These are phyloP conservation scores for Polymixis lichenea DNA, from an alignment of 2,888 invertebrate genomes.

Conservation along the genomic window DNA sequence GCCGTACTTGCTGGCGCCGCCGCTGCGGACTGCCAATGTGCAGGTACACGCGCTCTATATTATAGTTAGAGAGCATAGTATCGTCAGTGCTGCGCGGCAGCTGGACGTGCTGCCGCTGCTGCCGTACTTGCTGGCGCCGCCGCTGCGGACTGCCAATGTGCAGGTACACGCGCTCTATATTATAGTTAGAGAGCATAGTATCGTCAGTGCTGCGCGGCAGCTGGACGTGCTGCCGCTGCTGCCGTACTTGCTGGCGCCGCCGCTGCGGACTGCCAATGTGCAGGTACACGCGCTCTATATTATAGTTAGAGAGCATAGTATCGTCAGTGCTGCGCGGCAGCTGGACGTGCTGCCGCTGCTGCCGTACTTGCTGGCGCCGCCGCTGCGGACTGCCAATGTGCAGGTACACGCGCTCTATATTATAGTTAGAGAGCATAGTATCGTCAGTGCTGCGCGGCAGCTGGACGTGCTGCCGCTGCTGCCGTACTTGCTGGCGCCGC, in stretches of 20 bases:
- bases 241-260: conserved; percentile 93
- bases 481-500: conserved; percentile 93
- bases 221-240: conserved; percentile 94
- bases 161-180: conserved; percentile 71
- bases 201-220: conserved; percentile 89
- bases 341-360: conserved; percentile 94
- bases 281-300: conserved; percentile 71
- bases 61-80: no score
- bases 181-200: no score
- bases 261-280: conserved; percentile 92
- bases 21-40: conserved; percentile 92
- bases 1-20: conserved; percentile 93
- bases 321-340: conserved; percentile 89
- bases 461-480: conserved; percentile 94
- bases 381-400: conserved; percentile 92
- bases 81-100: conserved; percentile 89
- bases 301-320: no score
- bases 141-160: conserved; percentile 92
- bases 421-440: no score
- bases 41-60: conserved; percentile 71
- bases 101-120: conserved; percentile 94
- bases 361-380: conserved; percentile 93
- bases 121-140: conserved; percentile 93
- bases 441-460: conserved; percentile 89
- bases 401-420: conserved; percentile 71